A percentile compares a stretch with the other conserved stretches of the same genome.
Evolutionary conservation across 2,888 invertebrate genomes (phyloP).

Genomic region (Drosophila subsilvestris): DNA sequence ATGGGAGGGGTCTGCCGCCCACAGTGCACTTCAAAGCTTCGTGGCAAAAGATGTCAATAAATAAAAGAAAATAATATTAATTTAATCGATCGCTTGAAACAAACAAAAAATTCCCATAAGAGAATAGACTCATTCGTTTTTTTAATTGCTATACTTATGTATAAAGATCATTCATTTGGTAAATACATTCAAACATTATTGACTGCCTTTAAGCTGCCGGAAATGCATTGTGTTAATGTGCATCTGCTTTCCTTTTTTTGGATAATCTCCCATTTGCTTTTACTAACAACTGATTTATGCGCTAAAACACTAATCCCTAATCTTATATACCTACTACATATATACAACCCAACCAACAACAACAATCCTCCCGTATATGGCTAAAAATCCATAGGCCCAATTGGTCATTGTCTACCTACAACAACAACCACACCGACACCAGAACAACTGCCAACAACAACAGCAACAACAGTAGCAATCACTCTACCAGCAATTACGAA

Average conservation of each 20-base stretch:
- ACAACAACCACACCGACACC: slow-evolving; percentile 76
- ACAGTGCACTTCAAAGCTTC: not conserved
- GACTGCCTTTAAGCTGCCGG: not conserved
- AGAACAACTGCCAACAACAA: slow-evolving; percentile 54
- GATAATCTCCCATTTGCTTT: slow-evolving; percentile 1
- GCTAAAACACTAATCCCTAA: slow-evolving; percentile 50
- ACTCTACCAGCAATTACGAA: slow-evolving; percentile 50
- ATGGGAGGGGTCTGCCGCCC: not conserved
- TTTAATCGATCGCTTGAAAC: not conserved
- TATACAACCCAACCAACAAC: slow-evolving; percentile 2
- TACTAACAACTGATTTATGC: slow-evolving; percentile 5
- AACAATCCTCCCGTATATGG: slow-evolving; percentile 25
- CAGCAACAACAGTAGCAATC: slow-evolving; percentile 48
- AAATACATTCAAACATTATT: too few species aligned
- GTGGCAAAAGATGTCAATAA: not conserved
- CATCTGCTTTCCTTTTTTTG: slow-evolving; percentile 21
- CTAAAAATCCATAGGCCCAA: slow-evolving; percentile 78
- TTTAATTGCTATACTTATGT: too few species aligned
- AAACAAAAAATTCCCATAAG: too few species aligned
- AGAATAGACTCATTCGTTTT: too few species aligned
- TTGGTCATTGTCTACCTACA: slow-evolving; percentile 83
- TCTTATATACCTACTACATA: slow-evolving; percentile 16
- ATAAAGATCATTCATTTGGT: too few species aligned
- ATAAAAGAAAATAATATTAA: not conserved
- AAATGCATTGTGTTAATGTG: not conserved